Base-by-base conservation (phyloP, 2,888 invertebrate genomes). In the Sinohyriopsis cumingii region DNA sequence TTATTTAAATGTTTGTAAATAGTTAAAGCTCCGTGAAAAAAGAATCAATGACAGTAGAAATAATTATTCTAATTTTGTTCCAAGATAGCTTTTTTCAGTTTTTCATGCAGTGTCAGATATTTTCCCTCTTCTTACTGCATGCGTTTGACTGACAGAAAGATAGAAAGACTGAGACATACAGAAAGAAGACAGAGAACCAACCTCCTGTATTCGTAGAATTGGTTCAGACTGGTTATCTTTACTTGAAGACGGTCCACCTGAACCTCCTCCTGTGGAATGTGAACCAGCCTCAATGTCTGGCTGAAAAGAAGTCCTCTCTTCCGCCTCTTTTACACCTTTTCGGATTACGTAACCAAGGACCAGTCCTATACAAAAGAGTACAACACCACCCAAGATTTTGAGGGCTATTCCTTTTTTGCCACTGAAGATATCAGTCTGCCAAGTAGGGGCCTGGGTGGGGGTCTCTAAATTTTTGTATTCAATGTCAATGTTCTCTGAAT, bases 401-500 rank as follows among this genome's bases (percentile, higher is more conserved):
- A 87, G 78, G 22, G 81, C 76, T 22, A 77, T 33, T 3, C 84
- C 83, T 71, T 86, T 87, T 61, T 75, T 77, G 22, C 84, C 85
- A 24, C 75, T 77, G 55, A 84, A 78, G 20, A 83, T 75, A 71
- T 77, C 78, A 55, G n/a, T 63, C 9, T 68, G 55, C 22, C 73
- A 68, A 19, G 59, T 59, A 20, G 28, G 59, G 54, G 66, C 65
- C 62, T 77, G 77, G 19, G 63, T 62, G 59, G 77, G 77, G 53
- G 78, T 79, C 72, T 86, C 86, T n/a, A 87, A 70, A 71, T 86
- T 84, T 69, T 84, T 84, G 69, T 87, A 87, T 69, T 87, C 85
- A 69, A 87, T 85, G 80, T 87, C 87, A 55, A 87, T 85, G 75
- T 85, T 85, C 69, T 87, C 87, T 0, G 86, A 84, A 73, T 87